Conservation (phyloP, 2,797 vertebrate genomes). For the Rhabdomys pumilio region DNA sequence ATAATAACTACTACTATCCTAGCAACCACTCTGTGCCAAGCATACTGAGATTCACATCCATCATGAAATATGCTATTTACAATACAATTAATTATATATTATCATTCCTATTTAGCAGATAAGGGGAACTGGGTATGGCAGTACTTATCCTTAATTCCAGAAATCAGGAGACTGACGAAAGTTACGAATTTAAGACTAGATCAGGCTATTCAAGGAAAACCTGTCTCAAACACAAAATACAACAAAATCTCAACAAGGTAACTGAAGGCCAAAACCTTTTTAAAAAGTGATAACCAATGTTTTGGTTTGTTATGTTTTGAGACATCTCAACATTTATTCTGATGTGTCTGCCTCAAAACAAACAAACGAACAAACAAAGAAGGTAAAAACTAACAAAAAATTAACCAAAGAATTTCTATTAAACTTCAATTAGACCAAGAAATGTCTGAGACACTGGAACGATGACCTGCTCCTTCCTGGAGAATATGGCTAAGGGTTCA, state of each 20-base stretch:
- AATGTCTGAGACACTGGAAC: neutral
- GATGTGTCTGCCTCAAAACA: neutral
- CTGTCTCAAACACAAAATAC: neutral
- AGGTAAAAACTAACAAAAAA: neutral
- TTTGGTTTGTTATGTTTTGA: neutral
- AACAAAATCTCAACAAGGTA: neutral
- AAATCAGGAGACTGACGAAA: neutral
- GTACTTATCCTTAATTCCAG: neutral
- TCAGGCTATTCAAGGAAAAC: neutral
- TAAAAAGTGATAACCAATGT: neutral
- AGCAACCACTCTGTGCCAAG: neutral
- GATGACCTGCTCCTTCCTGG: neutral
- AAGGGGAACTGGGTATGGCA: neutral
- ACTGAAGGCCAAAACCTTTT: neutral
- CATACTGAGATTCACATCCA: neutral
- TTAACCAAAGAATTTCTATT: neutral
- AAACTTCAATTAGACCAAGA: neutral
- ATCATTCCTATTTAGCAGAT: neutral
- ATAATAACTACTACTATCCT: neutral
- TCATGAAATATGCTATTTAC: neutral
- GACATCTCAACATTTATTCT: conserved; percentile 18
- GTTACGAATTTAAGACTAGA: neutral
- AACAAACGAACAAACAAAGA: neutral
- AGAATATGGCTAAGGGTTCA: neutral
- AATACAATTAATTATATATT: neutral